A percentile compares a stretch with the other conserved stretches of the same genome.
Evolutionary conservation across 2,113 vertebrate species (phyloP).

Genomic region (Spea multiplicata): DNA sequence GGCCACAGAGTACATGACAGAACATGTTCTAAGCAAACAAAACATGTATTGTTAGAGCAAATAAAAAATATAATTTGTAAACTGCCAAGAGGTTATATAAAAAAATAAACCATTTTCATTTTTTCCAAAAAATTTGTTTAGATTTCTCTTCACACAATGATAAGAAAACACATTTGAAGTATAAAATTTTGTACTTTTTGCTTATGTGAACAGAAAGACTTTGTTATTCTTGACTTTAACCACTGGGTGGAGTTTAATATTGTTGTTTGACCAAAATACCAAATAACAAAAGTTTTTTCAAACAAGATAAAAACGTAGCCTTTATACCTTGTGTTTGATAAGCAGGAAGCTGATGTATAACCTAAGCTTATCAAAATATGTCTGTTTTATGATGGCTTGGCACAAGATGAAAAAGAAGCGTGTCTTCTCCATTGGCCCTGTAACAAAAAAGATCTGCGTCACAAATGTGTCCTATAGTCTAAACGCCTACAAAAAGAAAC

Average conservation of each 20-base stretch:
- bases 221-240: not conserved
- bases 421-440: slow-evolving; percentile 7
- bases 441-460: slow-evolving; percentile 4
- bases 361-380: slow-evolving; percentile 24
- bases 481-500: slow-evolving; percentile 4
- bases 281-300: not conserved
- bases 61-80: too few relatives aligned
- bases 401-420: slow-evolving; percentile 17
- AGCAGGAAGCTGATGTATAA: slow-evolving; percentile 13
- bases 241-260: not conserved
- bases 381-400: slow-evolving; percentile 27
- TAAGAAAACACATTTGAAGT: too few relatives aligned
- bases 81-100: too few relatives aligned
- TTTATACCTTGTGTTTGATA: slow-evolving; percentile 32
- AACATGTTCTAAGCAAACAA: too few relatives aligned
- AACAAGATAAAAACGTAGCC: slow-evolving; percentile 22
- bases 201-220: too few relatives aligned
- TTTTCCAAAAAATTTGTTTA: too few relatives aligned
- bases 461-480: not conserved
- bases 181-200: too few relatives aligned
- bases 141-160: too few relatives aligned
- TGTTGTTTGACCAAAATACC: not conserved
- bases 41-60: too few relatives aligned
- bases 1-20: too few relatives aligned
- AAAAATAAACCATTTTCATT: too few relatives aligned